phyloP scores from a whole-genome alignment of 2,113 vertebrate genomes.

The Micromys minutus region DNA sequence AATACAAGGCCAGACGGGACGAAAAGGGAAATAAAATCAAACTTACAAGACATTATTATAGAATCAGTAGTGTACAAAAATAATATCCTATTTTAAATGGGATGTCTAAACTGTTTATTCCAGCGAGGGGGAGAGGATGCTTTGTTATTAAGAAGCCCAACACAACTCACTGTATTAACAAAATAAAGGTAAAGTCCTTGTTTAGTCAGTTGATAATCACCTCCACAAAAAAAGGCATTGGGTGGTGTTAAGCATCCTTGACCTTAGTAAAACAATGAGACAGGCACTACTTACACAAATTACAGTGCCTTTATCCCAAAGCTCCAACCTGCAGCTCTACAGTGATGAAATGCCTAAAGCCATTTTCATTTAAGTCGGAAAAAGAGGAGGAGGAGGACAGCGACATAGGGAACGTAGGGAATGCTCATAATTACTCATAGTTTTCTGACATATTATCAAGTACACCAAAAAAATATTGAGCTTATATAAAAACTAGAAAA shows the following conservation, averaged over 20 bases:
- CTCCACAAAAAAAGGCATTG: background rate
- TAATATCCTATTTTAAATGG: background rate
- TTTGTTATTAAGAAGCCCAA: background rate
- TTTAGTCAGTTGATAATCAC: background rate
- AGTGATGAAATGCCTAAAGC: background rate
- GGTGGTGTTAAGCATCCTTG: background rate
- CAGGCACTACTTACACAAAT: background rate
- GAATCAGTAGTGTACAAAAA: background rate
- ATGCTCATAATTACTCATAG: background rate
- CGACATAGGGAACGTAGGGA: background rate
- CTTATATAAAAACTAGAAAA: background rate
- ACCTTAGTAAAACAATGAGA: background rate
- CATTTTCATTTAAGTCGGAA: background rate
- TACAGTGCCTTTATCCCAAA: background rate
- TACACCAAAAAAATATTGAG: background rate
- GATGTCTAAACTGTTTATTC: background rate
- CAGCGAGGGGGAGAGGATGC: background rate
- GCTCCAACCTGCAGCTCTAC: background rate
- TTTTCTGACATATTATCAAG: background rate
- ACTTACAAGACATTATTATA: background rate
- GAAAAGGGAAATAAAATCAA: background rate
- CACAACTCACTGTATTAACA: background rate
- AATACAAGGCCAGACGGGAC: background rate
- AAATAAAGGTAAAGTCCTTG: background rate
- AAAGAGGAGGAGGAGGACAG: background rate